phyloP scores from a whole-genome alignment of 1,140 invertebrate genomes.

The Mycetomoellerius zeteki region DNA sequence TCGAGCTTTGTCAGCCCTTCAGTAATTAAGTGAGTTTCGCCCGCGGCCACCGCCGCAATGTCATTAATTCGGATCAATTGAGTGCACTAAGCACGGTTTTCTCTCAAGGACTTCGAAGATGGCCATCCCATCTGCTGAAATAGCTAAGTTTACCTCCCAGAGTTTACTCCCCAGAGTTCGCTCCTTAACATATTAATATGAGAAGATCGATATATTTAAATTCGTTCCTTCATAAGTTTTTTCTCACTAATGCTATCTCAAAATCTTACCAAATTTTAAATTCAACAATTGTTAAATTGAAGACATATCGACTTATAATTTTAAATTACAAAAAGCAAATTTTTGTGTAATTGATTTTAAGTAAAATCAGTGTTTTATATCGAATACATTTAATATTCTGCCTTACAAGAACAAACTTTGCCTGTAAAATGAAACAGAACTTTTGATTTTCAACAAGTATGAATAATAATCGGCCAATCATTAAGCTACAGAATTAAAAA shows the following conservation, averaged over 20 bases:
- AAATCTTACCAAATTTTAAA: conserved; percentile 13
- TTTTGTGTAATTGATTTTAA: not conserved
- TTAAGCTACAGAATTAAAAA: conserved; percentile 24
- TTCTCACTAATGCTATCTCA: not conserved
- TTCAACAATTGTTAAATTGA: not conserved
- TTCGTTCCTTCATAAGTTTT: not conserved
- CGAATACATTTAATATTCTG: conserved; percentile 23
- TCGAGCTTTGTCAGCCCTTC: conserved; percentile 64
- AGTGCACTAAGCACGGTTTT: conserved; percentile 46
- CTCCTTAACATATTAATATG: conserved; percentile 11
- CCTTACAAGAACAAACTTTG: conserved; percentile 20
- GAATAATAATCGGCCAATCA: conserved; percentile 28
- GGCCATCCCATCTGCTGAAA: conserved; percentile 29
- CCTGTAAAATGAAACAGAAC: conserved; percentile 2
- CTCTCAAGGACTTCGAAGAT: conserved; percentile 37
- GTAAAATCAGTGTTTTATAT: not conserved
- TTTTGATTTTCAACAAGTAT: conserved; percentile 9
- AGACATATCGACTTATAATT: conserved; percentile 6
- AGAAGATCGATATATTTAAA: conserved; percentile 13
- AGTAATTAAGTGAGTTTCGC: conserved; percentile 70
- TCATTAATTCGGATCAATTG: conserved; percentile 66
- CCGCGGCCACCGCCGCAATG: conserved; percentile 41
- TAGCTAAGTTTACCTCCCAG: conserved; percentile 2
- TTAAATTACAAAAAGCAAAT: not conserved
- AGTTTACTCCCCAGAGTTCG: not conserved